Evolutionary conservation across 2,888 invertebrate genomes (phyloP).

Genomic region (Frankliniella intonsa): DNA sequence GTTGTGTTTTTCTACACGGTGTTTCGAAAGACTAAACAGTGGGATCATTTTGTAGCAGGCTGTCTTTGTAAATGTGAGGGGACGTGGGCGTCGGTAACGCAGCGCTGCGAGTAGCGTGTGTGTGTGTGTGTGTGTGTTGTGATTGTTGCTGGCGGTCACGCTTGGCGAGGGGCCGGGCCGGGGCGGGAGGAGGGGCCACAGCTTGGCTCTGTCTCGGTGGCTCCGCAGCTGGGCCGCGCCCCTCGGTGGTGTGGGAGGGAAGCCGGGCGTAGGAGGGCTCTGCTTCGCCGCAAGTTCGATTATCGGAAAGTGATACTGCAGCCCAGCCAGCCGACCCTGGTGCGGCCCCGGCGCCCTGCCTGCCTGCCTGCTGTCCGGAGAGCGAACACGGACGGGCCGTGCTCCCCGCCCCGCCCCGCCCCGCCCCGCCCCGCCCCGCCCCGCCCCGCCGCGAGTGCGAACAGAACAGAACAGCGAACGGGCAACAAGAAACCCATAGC

Average conservation of each 20-base stretch:
- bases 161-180: not conserved
- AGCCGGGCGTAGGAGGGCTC: not conserved
- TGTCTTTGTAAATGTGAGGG: too few relatives aligned
- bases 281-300: slow-evolving; percentile 14
- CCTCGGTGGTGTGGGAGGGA: too few relatives aligned
- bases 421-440: too few relatives aligned
- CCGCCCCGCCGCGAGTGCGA: not conserved
- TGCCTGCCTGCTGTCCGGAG: not conserved
- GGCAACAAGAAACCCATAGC: too few relatives aligned
- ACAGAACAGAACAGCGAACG: too few relatives aligned
- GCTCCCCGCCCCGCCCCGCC: not conserved
- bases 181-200: not conserved
- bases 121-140: not conserved
- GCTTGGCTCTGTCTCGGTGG: too few relatives aligned
- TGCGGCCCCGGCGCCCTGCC: not conserved
- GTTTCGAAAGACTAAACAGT: too few relatives aligned
- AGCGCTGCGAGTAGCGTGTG: not conserved
- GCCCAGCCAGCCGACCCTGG: not conserved
- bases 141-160: not conserved
- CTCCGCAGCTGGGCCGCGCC: too few relatives aligned
- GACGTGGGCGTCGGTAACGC: not conserved
- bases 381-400: not conserved
- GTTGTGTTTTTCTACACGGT: too few relatives aligned
- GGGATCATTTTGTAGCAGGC: too few relatives aligned
- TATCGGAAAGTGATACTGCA: slow-evolving; percentile 21